Base-by-base conservation (phyloP, 1,140 invertebrate genomes). In the Scaptomyza montana region DNA sequence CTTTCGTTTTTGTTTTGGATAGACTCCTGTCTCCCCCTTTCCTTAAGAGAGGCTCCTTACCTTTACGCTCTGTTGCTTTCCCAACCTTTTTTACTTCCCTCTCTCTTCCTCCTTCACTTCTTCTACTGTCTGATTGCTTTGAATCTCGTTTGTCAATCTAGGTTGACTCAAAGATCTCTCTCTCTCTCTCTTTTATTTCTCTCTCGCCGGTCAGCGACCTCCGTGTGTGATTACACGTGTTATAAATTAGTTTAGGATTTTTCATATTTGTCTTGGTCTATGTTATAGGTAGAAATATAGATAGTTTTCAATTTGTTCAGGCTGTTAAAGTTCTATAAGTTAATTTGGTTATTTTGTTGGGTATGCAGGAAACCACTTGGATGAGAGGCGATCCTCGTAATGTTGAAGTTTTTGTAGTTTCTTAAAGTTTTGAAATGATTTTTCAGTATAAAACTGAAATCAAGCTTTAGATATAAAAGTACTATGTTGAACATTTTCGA, bases 111-210 rank as follows among this genome's bases (percentile, higher is more conserved):
- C 62, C 21, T 30, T 39, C 39, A 2, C 33, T 36, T 64, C 21
- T 67, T 57, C 56, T 68, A 54, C 57, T 43, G 47, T 80, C 61
- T 69, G 81, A 71, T 85, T 77, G 74, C 69, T 86, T 86, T 73
- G 79, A 87, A 89, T 87, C 84, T 89, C 84, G 73, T 84, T 89
- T 89, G 84, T 87, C 84, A 84, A 89, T 87, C 84, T 89, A 77
- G 79, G 80, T 78, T 76, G 71, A 63, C 72, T 67, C 66, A 71
- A 56, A 78, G 84, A 76, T n/a, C 12, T 9, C 8, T 36, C 33
- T 1, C 7, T 36, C 33, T 36, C 33, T 36, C 57, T 49, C 43
- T 33, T 8, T 36, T 7, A 1, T 1, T 36, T 36, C 57, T 50
- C 43, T 33, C 33, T 36, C 2, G 16, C 1, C 82, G 84, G 84